These are phyloP conservation scores for Anguilla marmorata DNA, from an alignment of 2,797 vertebrate species.

Conservation along the genomic window DNA sequence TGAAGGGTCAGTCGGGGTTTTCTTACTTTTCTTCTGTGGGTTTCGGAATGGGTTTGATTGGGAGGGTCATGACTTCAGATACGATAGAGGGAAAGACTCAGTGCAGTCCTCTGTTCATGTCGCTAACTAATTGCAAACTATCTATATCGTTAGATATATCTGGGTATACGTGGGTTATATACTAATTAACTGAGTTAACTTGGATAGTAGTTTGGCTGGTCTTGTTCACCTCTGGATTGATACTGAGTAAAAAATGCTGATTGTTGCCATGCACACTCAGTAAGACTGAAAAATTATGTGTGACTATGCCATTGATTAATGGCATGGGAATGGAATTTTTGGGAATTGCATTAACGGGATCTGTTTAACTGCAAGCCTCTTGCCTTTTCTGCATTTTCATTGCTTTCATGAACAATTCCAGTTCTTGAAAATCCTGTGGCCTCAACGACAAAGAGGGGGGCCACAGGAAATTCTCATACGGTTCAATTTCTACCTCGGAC, in stretches of 20 bases:
- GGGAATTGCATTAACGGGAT: neutral
- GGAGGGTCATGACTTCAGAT: slow-evolving; percentile 38
- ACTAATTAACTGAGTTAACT: neutral
- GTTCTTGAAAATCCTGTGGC: neutral
- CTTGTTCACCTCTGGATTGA: neutral
- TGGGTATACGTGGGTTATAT: neutral
- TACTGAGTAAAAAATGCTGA: neutral
- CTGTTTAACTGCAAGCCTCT: neutral
- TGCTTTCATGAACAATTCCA: slow-evolving; percentile 2
- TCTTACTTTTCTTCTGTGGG: slow-evolving; percentile 48
- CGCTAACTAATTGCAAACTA: neutral
- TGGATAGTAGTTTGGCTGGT: slow-evolving; percentile 10
- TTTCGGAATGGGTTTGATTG: slow-evolving; percentile 39
- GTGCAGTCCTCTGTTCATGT: neutral
- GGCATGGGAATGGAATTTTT: neutral
- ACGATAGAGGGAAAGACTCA: neutral
- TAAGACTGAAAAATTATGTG: neutral
- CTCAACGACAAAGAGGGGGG: neutral
- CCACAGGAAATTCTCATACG: neutral
- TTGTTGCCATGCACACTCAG: slow-evolving; percentile 2
- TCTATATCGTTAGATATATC: neutral
- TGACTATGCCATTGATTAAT: neutral
- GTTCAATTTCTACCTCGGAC: neutral
- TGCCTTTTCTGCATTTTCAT: neutral
- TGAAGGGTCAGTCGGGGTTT: slow-evolving; percentile 58